A percentile compares a stretch with the other conserved stretches of the same genome.
Conservation (phyloP, 2,113 vertebrate genomes). For the Mugil cephalus region DNA sequence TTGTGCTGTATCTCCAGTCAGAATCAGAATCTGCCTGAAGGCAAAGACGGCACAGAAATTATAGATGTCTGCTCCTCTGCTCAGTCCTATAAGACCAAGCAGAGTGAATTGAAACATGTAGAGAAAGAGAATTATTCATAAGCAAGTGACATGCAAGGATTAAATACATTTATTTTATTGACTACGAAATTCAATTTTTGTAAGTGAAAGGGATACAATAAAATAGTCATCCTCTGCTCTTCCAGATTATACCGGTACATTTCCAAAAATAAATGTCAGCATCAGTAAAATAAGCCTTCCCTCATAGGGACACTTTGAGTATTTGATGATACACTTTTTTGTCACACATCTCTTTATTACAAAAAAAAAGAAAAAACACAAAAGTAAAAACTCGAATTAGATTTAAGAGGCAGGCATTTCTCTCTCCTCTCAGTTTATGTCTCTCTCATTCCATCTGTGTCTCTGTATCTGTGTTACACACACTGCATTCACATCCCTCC, state of each 20-base stretch:
- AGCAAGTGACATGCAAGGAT: slow-evolving; percentile 43
- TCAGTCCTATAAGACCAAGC: slow-evolving; percentile 25
- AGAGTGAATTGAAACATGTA: slow-evolving; percentile 10
- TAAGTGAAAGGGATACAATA: slow-evolving; percentile 48
- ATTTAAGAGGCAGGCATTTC: slow-evolving; percentile 37
- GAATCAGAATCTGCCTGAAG: slow-evolving; percentile 68
- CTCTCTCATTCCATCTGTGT: slow-evolving; percentile 1
- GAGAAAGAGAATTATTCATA: slow-evolving; percentile 13
- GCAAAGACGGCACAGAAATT: slow-evolving; percentile 51
- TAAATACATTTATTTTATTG: slow-evolving; percentile 33
- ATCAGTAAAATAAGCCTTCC: slow-evolving; percentile 22
- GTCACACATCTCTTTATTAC: slow-evolving; percentile 38
- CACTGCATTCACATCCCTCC: slow-evolving; percentile 1
- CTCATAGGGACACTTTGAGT: slow-evolving; percentile 51
- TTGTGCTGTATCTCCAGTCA: slow-evolving; percentile 63
- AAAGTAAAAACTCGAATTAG: background rate
- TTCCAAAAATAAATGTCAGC: slow-evolving; percentile 49
- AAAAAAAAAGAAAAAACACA: slow-evolving; percentile 33
- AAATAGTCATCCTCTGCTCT: slow-evolving; percentile 14
- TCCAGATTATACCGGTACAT: slow-evolving; percentile 12
- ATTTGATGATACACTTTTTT: slow-evolving; percentile 62
- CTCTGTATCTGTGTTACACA: background rate
- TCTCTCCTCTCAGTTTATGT: slow-evolving; percentile 48
- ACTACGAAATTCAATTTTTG: slow-evolving; percentile 47
- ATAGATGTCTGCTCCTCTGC: slow-evolving; percentile 45